A percentile compares a stretch with the other conserved stretches of the same genome.
phyloP scores from a whole-genome alignment of 1,140 invertebrate genomes.

The Drosophila sturtevanti region DNA sequence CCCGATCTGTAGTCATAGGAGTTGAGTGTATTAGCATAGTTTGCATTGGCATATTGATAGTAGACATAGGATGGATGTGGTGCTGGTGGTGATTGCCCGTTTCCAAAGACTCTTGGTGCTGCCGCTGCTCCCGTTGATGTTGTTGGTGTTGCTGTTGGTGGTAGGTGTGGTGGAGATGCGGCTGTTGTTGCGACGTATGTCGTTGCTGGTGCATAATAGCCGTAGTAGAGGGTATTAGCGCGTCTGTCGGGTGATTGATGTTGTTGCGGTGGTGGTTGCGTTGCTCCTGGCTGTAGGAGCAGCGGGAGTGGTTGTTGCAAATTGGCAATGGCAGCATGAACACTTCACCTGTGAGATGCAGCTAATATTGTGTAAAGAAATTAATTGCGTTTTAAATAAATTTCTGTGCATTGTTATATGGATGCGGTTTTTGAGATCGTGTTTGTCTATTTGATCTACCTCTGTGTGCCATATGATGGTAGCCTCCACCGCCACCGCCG shows the following conservation, averaged over 20 bases:
- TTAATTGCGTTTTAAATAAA: conserved; percentile 81
- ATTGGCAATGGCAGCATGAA: conserved; percentile 78
- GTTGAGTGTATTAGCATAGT: conserved; percentile 30
- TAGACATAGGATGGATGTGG: conserved; percentile 30
- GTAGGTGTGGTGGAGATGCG: conserved; percentile 4
- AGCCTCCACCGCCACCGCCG: conserved; percentile 45
- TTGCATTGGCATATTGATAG: conserved; percentile 36
- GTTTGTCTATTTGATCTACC: conserved; percentile 82
- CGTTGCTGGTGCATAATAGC: neutral
- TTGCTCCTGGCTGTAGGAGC: conserved; percentile 24
- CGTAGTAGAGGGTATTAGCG: conserved; percentile 11
- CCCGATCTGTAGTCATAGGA: conserved; percentile 31
- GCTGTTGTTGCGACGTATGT: neutral
- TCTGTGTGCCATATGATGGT: conserved; percentile 82
- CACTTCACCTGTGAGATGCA: conserved; percentile 78
- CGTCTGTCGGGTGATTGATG: conserved; percentile 5
- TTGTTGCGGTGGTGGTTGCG: conserved; percentile 18
- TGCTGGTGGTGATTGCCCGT: neutral
- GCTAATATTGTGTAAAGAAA: conserved; percentile 80
- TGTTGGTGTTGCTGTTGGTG: neutral
- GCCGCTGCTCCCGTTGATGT: conserved; percentile 6
- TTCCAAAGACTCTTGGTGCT: conserved; percentile 3
- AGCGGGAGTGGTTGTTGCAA: conserved; percentile 57
- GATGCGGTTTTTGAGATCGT: conserved; percentile 82
- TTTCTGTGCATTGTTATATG: conserved; percentile 82